Evolutionary conservation across 2,888 invertebrate species (phyloP), one percentile per base, ranked within the genome.

Genomic region (Junonia oenone): DNA sequence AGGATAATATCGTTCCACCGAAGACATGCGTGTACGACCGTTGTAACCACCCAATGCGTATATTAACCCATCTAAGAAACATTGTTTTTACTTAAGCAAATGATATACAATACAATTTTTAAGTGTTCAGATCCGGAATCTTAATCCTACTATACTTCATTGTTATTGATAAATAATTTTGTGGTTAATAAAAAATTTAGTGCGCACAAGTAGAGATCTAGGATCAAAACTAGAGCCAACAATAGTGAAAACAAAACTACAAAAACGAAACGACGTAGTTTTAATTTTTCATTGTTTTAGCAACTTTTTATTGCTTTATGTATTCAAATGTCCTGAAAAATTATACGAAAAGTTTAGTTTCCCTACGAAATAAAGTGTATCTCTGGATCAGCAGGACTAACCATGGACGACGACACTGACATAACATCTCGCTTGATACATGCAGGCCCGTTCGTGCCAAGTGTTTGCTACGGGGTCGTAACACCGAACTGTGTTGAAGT

Each of bases 41-140:
- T 96, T 95, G 81, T 95, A 96, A 0, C 96, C 96, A 0, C 97
- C 97, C 68, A 96, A 91, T 0, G 96, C 96, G 78, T 96, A 97
- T 58, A 97, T 94, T 66, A 93, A 87, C 47, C 92, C 94, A 72
- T 93, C 91, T 93, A 66, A 26, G 8, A 26, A 11, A 43, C 1
- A 43, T 2, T 13, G 8, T 15, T 38, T 11, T n/a, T n/a, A n/a
- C n/a, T n/a, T n/a, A n/a, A n/a, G n/a, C n/a, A n/a, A n/a, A n/a
- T n/a, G n/a, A n/a, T n/a, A n/a, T n/a, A n/a, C n/a, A n/a, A n/a
- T n/a, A n/a, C n/a, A n/a, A n/a, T n/a, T n/a, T n/a, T n/a, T n/a
- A n/a, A n/a, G n/a, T n/a, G n/a, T n/a, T n/a, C n/a, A n/a, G n/a
- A n/a, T n/a, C n/a, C n/a, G n/a, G n/a, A n/a, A n/a, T n/a, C n/a